Percentiles rank a stretch among this genome's conserved stretches.
phyloP scores from a whole-genome alignment of 2,113 vertebrate genomes.

The Eulemur macaco region DNA sequence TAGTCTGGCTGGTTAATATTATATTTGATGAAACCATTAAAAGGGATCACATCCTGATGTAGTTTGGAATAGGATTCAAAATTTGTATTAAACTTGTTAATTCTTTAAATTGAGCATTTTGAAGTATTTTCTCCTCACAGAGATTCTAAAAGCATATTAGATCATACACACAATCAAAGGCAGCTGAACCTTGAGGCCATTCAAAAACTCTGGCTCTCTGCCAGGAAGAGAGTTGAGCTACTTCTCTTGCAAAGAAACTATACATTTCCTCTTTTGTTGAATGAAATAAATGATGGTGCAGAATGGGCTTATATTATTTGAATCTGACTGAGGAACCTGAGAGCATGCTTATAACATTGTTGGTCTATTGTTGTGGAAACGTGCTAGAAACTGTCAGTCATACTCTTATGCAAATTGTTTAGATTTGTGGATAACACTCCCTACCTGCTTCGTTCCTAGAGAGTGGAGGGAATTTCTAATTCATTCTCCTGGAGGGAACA shows the following conservation, averaged over 20 bases:
- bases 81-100: neutral
- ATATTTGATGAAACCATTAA: conserved; percentile 21
- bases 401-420: neutral
- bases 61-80: conserved; percentile 33
- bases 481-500: neutral
- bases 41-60: neutral
- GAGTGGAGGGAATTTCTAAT: neutral
- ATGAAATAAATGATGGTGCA: neutral
- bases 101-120: conserved; percentile 21
- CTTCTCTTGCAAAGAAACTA: neutral
- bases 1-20: conserved; percentile 14
- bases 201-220: neutral
- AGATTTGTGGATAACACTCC: neutral
- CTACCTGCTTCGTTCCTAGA: neutral
- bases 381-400: neutral
- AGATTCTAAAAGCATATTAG: conserved; percentile 17
- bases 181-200: neutral
- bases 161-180: neutral
- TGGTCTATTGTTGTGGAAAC: neutral
- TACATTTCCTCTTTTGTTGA: neutral
- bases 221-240: neutral
- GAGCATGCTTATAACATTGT: neutral
- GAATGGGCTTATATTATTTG: neutral
- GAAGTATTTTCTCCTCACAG: neutral
- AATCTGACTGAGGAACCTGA: neutral